phyloP scores from a whole-genome alignment of 1,140 invertebrate genomes.

The Tetramorium simillimum region DNA sequence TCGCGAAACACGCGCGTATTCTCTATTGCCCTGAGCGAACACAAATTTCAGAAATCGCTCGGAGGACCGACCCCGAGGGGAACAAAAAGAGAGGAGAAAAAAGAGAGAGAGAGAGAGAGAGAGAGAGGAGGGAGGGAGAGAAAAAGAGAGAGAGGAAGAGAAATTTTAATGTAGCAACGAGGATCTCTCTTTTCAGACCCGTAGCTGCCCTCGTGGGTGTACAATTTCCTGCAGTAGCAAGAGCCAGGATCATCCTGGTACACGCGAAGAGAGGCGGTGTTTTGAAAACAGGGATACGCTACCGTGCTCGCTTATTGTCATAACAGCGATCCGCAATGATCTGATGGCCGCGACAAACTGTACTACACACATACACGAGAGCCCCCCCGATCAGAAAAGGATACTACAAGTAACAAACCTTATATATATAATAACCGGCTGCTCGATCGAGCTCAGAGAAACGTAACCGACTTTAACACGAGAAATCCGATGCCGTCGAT shows the following conservation, averaged over 20 bases:
- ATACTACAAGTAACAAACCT: slow-evolving; percentile 1
- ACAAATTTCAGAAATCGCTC: slow-evolving; percentile 39
- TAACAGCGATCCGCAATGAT: slow-evolving; percentile 66
- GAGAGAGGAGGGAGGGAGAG: not conserved
- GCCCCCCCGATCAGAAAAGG: not conserved
- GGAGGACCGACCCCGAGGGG: not conserved
- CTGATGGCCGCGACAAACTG: slow-evolving; percentile 45
- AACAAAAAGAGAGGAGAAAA: not conserved
- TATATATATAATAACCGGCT: slow-evolving; percentile 22
- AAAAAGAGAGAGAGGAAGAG: not conserved
- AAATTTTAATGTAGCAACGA: slow-evolving; percentile 48
- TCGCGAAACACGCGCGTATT: slow-evolving; percentile 17
- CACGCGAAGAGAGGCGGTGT: slow-evolving; percentile 45
- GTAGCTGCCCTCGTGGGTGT: not conserved
- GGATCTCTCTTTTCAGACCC: slow-evolving; percentile 37
- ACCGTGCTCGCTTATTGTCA: slow-evolving; percentile 63
- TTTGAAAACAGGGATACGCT: slow-evolving; percentile 66
- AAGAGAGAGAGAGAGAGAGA: not conserved
- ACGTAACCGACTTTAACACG: not conserved
- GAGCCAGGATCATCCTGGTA: slow-evolving; percentile 38
- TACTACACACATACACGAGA: slow-evolving; percentile 30
- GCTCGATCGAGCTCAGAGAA: slow-evolving; percentile 22
- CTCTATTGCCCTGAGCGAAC: slow-evolving; percentile 29
- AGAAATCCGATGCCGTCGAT: slow-evolving; percentile 4
- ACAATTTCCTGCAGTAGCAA: slow-evolving; percentile 51